phyloP scores from a whole-genome alignment of 2,797 vertebrate genomes.

The Enteromius fasciolatus region DNA sequence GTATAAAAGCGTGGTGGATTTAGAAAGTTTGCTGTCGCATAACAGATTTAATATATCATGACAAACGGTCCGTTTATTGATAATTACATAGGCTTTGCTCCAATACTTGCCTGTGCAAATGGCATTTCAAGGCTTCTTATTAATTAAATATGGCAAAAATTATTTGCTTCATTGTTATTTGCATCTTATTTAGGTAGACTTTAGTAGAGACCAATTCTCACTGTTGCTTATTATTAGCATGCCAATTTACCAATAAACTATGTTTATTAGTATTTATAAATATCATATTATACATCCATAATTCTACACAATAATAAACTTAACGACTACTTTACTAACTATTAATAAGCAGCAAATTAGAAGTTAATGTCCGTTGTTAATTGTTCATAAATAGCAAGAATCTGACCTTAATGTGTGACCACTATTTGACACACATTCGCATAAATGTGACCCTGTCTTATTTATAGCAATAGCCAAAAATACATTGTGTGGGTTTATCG shows the following conservation, averaged over 20 bases:
- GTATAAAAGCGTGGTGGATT: neutral
- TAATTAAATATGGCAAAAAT: neutral
- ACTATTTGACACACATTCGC: no score
- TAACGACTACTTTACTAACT: neutral
- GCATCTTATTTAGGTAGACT: neutral
- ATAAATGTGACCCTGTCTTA: no score
- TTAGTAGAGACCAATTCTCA: neutral
- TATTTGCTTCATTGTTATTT: neutral
- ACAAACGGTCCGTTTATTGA: neutral
- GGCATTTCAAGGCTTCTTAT: neutral
- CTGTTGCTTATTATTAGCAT: neutral
- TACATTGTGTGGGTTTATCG: no score
- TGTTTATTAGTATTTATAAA: neutral
- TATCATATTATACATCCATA: neutral
- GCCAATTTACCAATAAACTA: neutral
- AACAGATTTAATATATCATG: slow-evolving; percentile 10
- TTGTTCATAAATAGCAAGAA: no score
- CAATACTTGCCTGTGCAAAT: neutral
- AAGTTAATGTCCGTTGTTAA: neutral
- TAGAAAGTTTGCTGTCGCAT: neutral
- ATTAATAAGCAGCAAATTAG: neutral
- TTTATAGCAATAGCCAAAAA: no score
- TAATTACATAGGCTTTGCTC: slow-evolving; percentile 1
- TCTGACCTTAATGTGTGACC: neutral
- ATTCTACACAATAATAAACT: neutral